Base-by-base conservation (phyloP, 2,797 vertebrate genomes). In the Anabas testudineus region DNA sequence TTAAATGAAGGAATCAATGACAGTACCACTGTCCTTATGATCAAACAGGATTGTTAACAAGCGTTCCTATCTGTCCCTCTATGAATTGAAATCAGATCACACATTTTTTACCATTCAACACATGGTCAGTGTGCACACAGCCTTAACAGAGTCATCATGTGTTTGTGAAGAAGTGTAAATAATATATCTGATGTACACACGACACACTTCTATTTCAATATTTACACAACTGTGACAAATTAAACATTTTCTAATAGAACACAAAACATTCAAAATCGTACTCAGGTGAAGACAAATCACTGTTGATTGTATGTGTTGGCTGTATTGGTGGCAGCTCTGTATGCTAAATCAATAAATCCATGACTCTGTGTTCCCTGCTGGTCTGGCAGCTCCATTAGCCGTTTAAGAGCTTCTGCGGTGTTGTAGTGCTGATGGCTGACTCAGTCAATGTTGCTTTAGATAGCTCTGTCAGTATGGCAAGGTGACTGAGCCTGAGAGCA, bases 401-500 rank as follows among this genome's bases (percentile, higher is more conserved):
- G 43, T 82, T 87, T 77, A 87, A 85, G 84, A 88, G 83, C 80
- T 69, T 84, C 63, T 86, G 84, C 78, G 61, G 83, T 71, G 83
- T 87, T 83, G 85, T 39, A 7, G 5, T 39, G 86, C 89, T 87
- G 88, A 89, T 69, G 85, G 74, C 74, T 78, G 86, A 86, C 84
- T 81, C 82, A 78, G 80, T 89, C 84, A 88, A 67, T 89, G 87
- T 76, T 82, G 76, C 80, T 85, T 82, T 58, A 80, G 86, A 91
- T 86, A 87, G 85, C 78, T 79, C 76, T 85, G 88, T 91, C 88
- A 87, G 77, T 83, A 61, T 42, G 59, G 81, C 83, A 87, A 90
- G 87, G 87, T 90, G 86, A 90, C 85, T 90, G 80, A 73, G 74
- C 76, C 82, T 80, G 76, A 74, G 70, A 76, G 81, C 81, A 83